Evolutionary conservation across 2,797 vertebrate genomes (phyloP).

Genomic region (Betta splendens): DNA sequence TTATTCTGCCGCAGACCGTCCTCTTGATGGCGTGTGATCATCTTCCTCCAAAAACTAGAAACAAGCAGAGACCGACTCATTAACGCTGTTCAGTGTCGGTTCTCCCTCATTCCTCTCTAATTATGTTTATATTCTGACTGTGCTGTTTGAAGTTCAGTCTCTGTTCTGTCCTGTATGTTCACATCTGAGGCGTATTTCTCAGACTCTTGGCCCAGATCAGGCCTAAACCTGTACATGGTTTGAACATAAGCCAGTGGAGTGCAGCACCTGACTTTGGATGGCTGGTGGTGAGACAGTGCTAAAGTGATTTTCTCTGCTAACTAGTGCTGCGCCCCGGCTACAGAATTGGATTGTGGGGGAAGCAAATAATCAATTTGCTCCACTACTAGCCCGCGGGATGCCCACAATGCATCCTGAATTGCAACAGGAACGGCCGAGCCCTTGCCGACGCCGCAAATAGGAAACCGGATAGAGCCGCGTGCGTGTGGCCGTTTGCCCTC

Average conservation of each 20-base stretch:
- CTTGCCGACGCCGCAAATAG: conserved; percentile 37
- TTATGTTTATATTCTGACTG: background rate
- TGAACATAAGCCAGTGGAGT: conserved; percentile 32
- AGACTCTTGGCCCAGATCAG: conserved; percentile 26
- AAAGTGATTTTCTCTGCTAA: conserved; percentile 46
- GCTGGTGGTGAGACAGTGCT: conserved; percentile 4
- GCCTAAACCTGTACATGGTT: conserved; percentile 18
- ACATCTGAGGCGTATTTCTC: no score
- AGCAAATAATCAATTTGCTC: conserved; percentile 58
- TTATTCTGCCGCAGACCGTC: no score
- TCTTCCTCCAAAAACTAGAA: no score
- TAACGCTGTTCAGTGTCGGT: no score
- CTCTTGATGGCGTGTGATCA: no score
- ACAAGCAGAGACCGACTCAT: background rate
- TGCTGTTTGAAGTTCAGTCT: conserved; percentile 2
- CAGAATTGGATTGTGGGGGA: conserved; percentile 56
- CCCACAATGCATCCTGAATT: conserved; percentile 34
- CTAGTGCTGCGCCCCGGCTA: conserved; percentile 33
- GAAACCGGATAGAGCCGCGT: conserved; percentile 52
- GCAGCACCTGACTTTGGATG: conserved; percentile 22
- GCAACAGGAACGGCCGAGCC: conserved; percentile 14
- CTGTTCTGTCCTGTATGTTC: no score
- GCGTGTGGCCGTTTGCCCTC: conserved; percentile 47
- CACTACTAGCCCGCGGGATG: conserved; percentile 45
- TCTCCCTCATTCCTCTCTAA: no score